Conservation (phyloP, 2,113 vertebrate species). For the Halcyon senegalensis region DNA sequence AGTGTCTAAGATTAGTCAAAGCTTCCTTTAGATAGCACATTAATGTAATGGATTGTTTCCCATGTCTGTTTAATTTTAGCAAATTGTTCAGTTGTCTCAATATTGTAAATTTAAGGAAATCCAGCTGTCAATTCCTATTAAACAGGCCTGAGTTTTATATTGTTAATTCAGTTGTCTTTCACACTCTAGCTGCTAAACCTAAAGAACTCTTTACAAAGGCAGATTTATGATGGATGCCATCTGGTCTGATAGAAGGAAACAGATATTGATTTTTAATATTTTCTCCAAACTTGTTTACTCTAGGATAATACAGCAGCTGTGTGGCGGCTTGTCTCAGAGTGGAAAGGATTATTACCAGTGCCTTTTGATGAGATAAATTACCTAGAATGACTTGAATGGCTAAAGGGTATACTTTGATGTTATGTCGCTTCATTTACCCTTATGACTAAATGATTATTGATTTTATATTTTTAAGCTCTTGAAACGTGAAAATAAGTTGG, state of each 20-base stretch:
- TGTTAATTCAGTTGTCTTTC: conserved; percentile 72
- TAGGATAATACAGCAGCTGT: conserved; percentile 84
- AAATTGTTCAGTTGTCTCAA: conserved; percentile 59
- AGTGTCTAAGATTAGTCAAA: background rate
- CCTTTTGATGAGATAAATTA: conserved; percentile 91
- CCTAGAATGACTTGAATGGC: conserved; percentile 86
- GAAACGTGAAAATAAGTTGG: conserved; percentile 88
- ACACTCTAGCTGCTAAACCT: conserved; percentile 71
- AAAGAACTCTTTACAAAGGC: conserved; percentile 78
- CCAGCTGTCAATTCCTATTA: conserved; percentile 59
- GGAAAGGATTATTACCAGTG: conserved; percentile 85
- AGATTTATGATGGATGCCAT: conserved; percentile 88
- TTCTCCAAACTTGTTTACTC: conserved; percentile 89
- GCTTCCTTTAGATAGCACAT: conserved; percentile 25
- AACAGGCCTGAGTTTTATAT: conserved; percentile 39
- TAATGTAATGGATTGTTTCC: conserved; percentile 45
- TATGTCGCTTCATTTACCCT: conserved; percentile 91
- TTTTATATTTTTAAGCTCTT: conserved; percentile 91
- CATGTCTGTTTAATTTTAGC: conserved; percentile 71
- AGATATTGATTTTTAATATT: conserved; percentile 94
- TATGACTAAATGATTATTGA: conserved; percentile 97
- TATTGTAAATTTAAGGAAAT: conserved; percentile 68
- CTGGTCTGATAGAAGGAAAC: conserved; percentile 90
- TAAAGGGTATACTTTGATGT: conserved; percentile 90
- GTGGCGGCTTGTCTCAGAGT: conserved; percentile 82